Conservation (phyloP, 2,888 invertebrate genomes). For the Drosophila heteroneura region DNA sequence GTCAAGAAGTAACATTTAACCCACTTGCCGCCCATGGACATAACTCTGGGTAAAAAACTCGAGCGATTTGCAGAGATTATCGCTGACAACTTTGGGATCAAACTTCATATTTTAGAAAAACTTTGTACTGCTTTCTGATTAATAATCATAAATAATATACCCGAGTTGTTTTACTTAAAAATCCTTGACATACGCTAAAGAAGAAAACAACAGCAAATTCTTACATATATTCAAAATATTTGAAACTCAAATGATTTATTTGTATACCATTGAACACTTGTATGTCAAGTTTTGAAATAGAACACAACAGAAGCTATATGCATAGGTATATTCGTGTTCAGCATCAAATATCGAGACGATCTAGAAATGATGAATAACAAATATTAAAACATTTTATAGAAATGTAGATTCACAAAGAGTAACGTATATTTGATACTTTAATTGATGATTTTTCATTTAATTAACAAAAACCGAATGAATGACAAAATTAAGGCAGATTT, state of each 20-base stretch:
- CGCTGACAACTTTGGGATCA: conserved; percentile 45
- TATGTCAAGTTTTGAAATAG: neutral
- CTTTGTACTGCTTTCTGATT: conserved; percentile 26
- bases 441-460: neutral
- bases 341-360: neutral
- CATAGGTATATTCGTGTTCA: neutral
- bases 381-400: neutral
- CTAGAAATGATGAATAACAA: neutral
- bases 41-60: conserved; percentile 49
- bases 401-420: neutral
- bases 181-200: neutral
- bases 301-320: neutral
- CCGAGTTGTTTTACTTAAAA: neutral
- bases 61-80: conserved; percentile 61
- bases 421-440: neutral
- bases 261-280: neutral
- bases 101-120: conserved; percentile 30
- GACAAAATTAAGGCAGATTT: neutral
- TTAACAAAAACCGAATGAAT: neutral
- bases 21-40: conserved; percentile 56
- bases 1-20: conserved; percentile 41
- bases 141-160: conserved; percentile 27
- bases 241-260: neutral
- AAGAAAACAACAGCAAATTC: neutral
- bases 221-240: neutral